These are phyloP conservation scores for Drosophila sordidapex DNA, from an alignment of 2,888 invertebrate species.

Conservation along the genomic window DNA sequence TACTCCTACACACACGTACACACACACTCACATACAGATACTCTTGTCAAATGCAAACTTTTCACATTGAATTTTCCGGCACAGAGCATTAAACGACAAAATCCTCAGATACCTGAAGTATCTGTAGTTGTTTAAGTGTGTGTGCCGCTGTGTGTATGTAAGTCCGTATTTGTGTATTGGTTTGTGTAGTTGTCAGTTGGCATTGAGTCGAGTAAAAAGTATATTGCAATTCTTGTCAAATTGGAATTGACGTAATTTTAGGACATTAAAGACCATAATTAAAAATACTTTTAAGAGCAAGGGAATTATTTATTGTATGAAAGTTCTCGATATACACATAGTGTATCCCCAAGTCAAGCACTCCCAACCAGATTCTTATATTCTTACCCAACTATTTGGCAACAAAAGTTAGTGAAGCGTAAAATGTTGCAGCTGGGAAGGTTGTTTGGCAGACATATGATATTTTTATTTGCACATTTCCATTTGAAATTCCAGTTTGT, in stretches of 20 bases:
- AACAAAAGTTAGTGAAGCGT: constrained; percentile 65
- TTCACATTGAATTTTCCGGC: constrained; percentile 79
- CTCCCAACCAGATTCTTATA: background rate
- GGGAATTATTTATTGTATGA: background rate
- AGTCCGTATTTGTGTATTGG: background rate
- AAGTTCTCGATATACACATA: background rate
- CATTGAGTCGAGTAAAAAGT: constrained; percentile 10
- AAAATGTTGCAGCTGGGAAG: constrained; percentile 59
- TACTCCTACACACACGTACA: background rate
- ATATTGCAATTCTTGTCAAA: background rate
- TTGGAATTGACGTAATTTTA: background rate
- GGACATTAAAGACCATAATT: background rate
- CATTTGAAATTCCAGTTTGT: constrained; percentile 69
- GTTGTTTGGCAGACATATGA: constrained; percentile 44
- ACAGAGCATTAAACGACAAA: constrained; percentile 65
- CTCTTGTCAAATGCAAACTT: constrained; percentile 65
- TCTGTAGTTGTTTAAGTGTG: constrained; percentile 11
- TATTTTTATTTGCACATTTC: constrained; percentile 72
- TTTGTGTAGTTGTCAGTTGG: constrained; percentile 16
- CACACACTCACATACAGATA: constrained; percentile 10
- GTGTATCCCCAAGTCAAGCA: background rate
- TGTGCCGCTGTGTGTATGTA: constrained; percentile 5
- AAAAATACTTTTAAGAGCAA: background rate
- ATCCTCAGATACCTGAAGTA: constrained; percentile 48
- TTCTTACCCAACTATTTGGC: constrained; percentile 12